Conservation (phyloP, 2,113 vertebrate species). For the Orthonyx spaldingii region DNA sequence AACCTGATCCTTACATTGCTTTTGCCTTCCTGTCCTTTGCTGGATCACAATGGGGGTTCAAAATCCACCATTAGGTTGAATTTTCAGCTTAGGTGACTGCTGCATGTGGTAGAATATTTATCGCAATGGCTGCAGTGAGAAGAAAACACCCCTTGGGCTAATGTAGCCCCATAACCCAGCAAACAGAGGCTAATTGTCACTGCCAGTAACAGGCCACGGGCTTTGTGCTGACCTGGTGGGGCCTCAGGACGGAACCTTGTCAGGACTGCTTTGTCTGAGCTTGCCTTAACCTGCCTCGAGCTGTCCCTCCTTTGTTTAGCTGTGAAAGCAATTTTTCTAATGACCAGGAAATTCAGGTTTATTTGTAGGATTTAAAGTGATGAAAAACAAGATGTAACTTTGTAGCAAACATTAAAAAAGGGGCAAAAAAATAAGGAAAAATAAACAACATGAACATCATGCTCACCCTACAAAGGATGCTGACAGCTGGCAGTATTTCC, state of each 20-base stretch:
- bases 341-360: not conserved
- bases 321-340: not conserved
- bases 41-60: not conserved
- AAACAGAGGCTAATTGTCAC: not conserved
- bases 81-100: not conserved
- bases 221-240: not conserved
- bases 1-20: not conserved
- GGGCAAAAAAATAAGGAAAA: not conserved
- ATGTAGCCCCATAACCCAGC: not conserved
- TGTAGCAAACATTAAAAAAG: not conserved
- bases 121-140: not conserved
- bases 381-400: not conserved
- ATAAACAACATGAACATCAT: not conserved
- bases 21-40: not conserved
- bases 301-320: not conserved
- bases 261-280: not conserved
- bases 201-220: not conserved
- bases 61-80: not conserved
- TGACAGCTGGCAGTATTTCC: not conserved
- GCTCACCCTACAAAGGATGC: not conserved
- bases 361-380: not conserved
- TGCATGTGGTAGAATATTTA: not conserved
- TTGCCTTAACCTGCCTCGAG: not conserved
- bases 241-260: not conserved
- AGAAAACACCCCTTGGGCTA: not conserved